These are phyloP conservation scores for Hypotaenidia philippensis DNA, from an alignment of 2,797 vertebrate species.

Conservation along the genomic window DNA sequence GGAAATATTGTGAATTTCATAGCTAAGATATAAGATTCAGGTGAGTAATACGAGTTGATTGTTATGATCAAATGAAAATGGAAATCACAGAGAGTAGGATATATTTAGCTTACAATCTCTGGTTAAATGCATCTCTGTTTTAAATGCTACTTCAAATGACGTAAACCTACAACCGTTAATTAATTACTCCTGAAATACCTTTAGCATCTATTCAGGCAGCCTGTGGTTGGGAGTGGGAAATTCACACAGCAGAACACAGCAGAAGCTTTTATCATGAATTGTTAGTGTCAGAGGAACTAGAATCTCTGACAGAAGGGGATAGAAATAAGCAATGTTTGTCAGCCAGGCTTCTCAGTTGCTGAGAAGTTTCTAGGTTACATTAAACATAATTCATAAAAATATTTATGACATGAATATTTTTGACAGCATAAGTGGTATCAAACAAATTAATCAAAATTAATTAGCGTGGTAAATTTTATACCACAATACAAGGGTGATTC, in stretches of 20 bases:
- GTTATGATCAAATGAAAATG: background rate
- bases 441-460: background rate
- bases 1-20: conserved; percentile 4
- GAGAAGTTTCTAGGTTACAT: background rate
- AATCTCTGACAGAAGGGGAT: background rate
- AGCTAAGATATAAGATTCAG: background rate
- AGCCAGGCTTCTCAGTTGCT: background rate
- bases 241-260: background rate
- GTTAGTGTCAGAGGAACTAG: background rate
- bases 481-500: background rate
- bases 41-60: background rate
- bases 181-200: conserved; percentile 1
- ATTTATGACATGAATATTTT: background rate
- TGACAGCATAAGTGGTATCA: background rate
- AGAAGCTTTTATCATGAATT: background rate
- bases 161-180: background rate
- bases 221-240: background rate
- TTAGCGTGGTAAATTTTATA: accelerated
- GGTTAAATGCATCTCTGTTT: background rate
- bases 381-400: background rate
- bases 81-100: background rate
- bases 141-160: background rate
- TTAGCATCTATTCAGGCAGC: background rate
- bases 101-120: background rate
- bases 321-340: background rate